Base-by-base conservation (phyloP, 2,797 vertebrate species). In the Poecilia wingei region DNA sequence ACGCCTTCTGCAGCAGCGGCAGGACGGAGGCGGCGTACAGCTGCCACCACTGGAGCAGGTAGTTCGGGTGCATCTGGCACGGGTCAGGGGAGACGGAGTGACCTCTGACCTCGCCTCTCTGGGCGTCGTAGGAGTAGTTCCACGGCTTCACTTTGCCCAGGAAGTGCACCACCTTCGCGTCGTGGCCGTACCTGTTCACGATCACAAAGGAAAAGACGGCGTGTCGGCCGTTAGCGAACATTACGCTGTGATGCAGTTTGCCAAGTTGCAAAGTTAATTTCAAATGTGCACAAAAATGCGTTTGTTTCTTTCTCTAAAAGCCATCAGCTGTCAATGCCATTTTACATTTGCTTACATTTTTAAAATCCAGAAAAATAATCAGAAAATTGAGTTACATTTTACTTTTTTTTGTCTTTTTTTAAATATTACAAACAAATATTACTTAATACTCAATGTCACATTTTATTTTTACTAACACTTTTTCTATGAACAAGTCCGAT, bases 121-220 rank as follows among this genome's bases (percentile, higher is more conserved):
- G 95, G 72, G 94, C 76, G 64, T 98, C 95, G 0, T 97, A 99
- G 0, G 96, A 89, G 69, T 97, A 98, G 92, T 96, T 96, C 98
- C 98, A 99, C 0, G 98, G 98, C 89, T 99, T 99, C 80, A 94
- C 84, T 80, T 93, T 96, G 73, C 98, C 98, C 93, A 99, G 93
- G 89, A 99, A 99, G 92, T 99, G 98, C 79, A 98, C 97, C 66
- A 99, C 98, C 92, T 98, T 99, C 46, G 97, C 97, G 36, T 95
- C 92, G 36, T 78, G 95, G 75, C 98, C 98, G 79, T 98, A 99
- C 89, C 98, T 99, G 91, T n/a, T 41, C 18, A 46, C 33, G 39
- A 14, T 31, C 43, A 49, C 22, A 43, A 61, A 25, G 57, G 20
- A 0, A 43, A 69, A 46, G 46, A 10, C 1, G 1, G 14, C 43